Base-by-base conservation (phyloP, 2,888 invertebrate genomes). In the Chaitophorus viminalis region DNA sequence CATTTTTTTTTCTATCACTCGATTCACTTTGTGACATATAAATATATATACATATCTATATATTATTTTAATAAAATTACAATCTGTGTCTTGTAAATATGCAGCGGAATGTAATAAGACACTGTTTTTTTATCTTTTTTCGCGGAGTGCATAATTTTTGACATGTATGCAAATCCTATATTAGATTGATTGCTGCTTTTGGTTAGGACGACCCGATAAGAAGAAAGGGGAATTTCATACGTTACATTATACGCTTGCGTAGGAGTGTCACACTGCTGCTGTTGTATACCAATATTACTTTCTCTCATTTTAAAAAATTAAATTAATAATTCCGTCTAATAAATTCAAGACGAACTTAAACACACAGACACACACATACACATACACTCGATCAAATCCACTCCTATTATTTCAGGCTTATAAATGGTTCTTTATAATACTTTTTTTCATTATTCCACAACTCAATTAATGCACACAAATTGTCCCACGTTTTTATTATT, bases 371-470 rank as follows among this genome's bases (percentile, higher is more conserved):
- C 68, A 52, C 33, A 72, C 18, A 36, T 5, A 72, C 72, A 33
- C 31, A 36, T 18, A 72, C 72, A 33, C 72, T 11, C 60, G 65
- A 83, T n/a, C 8, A 17, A 25, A 85, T 85, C 77, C 77, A 70
- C 85, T 77, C 85, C 85, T 85, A 77, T 76, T 65, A 77, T 76
- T 85, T 84, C 60, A 25, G 29, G 36, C 31, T 65, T 39, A 39
- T 36, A 36, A 36, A 25, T 21, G 39, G 21, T 25, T 70, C 39
- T 39, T 25, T 31, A n/a, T n/a, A n/a, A n/a, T 75, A 1, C 1
- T 36, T 39, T 39, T 77, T 25, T 65, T 65, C 29, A 25, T 8
- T 36, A 46, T 65, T 60, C 65, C 21, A 76, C 84, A 46, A 31
- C 65, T 84, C 85, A 77, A 85, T 85, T 77, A 77, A 68, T 33